Base-by-base conservation (phyloP, 2,113 vertebrate genomes). In the Silurus asotus region DNA sequence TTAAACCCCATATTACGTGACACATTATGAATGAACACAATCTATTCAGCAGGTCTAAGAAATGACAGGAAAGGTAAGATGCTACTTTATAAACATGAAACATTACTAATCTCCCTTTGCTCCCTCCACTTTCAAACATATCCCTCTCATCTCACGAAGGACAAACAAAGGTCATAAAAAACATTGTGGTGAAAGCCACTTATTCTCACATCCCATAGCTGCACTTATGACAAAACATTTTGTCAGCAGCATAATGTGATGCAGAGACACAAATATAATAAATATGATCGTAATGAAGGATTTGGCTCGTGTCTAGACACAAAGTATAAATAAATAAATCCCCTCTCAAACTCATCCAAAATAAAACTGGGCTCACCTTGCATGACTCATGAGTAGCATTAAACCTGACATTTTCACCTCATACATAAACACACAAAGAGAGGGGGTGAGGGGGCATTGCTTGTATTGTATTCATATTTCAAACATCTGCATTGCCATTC, bases 81-180 rank as follows among this genome's bases (percentile, higher is more conserved):
- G 83, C 86, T 89, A 87, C 88, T 87, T 89, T 89, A 87, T 89
- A 89, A 87, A 89, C 86, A 87, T 89, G 80, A 84, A 86, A 89
- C 87, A 87, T 83, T 37, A 75, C 81, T 87, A 86, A 89, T 87
- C 72, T 85, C 77, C n/a, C 75, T 83, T 89, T 87, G 79, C 59
- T 79, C 80, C 65, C 28, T 51, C 79, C 70, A 74, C 72, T 84
- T 82, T 89, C 45, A 78, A 75, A 55, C 51, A 67, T 61, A 59
- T 61, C 67, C 67, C 59, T 81, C 79, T 85, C 78, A 72, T 85
- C 78, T 87, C 51, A 74, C 17, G 61, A 70, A 67, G 84, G 56
- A 62, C 62, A 11, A 83, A 37, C 13, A 81, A 84, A 76, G 78
- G 86, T 82, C 82, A 78, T 59, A 20, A 13, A 82, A 86, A 72